These are phyloP conservation scores for Magallana gigas DNA, from an alignment of 1,140 invertebrate genomes.

Conservation along the genomic window DNA sequence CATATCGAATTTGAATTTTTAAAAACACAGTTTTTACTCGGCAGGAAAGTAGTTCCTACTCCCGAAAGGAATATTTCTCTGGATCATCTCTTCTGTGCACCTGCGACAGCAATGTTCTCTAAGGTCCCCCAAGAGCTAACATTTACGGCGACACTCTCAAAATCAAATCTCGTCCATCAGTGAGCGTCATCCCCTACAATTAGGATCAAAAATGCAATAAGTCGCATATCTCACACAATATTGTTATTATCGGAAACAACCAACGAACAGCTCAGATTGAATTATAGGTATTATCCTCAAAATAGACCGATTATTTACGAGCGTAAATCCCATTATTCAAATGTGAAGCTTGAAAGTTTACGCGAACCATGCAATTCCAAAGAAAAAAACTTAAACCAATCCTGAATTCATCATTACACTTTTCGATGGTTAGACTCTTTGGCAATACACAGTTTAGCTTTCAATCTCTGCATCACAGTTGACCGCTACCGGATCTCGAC, in stretches of 20 bases:
- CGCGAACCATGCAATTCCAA: no score
- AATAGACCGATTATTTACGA: slow-evolving; percentile 18
- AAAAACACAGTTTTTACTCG: no score
- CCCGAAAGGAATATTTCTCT: no score
- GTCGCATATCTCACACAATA: slow-evolving; percentile 16
- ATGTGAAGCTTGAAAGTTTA: slow-evolving; percentile 4
- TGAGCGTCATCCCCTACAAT: slow-evolving; percentile 5
- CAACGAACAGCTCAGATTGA: not conserved
- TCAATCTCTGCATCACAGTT: no score
- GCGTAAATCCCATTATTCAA: slow-evolving; percentile 29
- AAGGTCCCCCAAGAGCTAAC: not conserved
- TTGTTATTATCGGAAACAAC: not conserved
- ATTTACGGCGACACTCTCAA: not conserved
- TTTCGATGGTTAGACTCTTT: no score
- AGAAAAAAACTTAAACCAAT: no score
- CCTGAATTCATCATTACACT: no score
- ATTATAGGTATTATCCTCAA: slow-evolving; percentile 25
- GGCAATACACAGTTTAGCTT: no score
- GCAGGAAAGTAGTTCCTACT: no score
- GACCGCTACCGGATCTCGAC: no score
- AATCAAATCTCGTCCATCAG: slow-evolving; percentile 22
- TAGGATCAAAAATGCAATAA: slow-evolving; percentile 21
- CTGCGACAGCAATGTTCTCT: not conserved
- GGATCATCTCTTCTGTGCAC: not conserved
- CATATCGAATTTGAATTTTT: not conserved